These are phyloP conservation scores for Nomada fucata DNA, from an alignment of 2,888 invertebrate species.

Conservation along the genomic window DNA sequence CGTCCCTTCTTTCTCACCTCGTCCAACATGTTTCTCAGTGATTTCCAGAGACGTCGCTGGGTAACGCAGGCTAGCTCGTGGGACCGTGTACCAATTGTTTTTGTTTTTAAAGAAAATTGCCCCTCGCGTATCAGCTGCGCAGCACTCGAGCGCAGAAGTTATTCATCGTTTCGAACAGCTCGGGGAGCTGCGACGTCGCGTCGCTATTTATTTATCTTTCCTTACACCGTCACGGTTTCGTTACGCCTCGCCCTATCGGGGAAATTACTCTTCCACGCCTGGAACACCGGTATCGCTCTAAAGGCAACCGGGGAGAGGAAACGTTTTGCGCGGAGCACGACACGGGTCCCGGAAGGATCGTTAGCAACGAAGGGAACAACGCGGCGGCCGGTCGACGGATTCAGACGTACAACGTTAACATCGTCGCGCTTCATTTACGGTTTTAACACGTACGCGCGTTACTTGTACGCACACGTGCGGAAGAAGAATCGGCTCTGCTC, in stretches of 20 bases:
- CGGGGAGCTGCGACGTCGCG: neutral
- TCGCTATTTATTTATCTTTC: neutral
- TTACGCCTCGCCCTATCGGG: neutral
- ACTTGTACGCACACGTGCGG: neutral
- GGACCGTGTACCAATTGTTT: conserved; percentile 29
- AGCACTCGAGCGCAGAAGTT: neutral
- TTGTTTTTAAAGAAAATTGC: conserved; percentile 9
- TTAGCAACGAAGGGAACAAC: conserved; percentile 15
- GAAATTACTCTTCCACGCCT: neutral
- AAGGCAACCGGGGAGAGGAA: neutral
- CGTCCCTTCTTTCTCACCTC: neutral
- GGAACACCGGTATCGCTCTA: neutral
- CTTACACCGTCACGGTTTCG: too few relatives aligned
- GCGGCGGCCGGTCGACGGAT: conserved; percentile 6
- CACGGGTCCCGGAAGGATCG: conserved; percentile 17
- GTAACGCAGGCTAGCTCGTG: conserved; percentile 13
- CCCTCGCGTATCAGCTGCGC: neutral
- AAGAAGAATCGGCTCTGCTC: conserved; percentile 25
- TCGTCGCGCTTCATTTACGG: conserved; percentile 54
- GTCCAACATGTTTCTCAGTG: conserved; percentile 5
- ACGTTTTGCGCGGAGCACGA: neutral
- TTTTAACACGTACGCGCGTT: neutral
- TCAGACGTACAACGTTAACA: conserved; percentile 3
- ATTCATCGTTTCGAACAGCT: neutral
- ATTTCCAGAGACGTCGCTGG: conserved; percentile 21